Conservation (phyloP, 2,113 vertebrate genomes). For the Engystomops pustulosus region DNA sequence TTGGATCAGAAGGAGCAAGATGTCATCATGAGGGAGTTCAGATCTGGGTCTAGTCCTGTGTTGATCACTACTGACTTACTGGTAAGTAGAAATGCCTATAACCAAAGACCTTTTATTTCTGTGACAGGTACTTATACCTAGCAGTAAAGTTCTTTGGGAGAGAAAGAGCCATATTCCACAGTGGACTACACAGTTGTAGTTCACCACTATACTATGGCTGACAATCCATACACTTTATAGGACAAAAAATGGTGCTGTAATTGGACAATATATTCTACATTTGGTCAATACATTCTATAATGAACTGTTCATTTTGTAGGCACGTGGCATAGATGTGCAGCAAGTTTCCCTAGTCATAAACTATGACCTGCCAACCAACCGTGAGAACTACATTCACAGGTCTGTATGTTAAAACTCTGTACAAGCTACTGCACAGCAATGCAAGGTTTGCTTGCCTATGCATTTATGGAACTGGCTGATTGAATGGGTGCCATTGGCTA, state of each 20-base stretch:
- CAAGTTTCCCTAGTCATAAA: constrained; percentile 98
- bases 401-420: constrained; percentile 72
- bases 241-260: too few species aligned
- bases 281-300: too few species aligned
- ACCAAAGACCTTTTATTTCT: constrained; percentile 69
- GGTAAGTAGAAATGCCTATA: constrained; percentile 73
- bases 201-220: constrained; percentile 78
- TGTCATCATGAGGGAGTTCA: constrained; percentile 97
- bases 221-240: too few species aligned
- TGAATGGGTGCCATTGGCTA: too few species aligned
- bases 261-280: too few species aligned
- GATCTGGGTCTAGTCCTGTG: constrained; percentile 94
- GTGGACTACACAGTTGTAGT: constrained; percentile 77
- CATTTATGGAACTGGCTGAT: too few species aligned
- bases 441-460: too few species aligned
- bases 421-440: too few species aligned
- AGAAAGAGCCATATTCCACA: constrained; percentile 83
- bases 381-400: constrained; percentile 99
- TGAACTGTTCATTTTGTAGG: constrained; percentile 72
- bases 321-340: constrained; percentile 98
- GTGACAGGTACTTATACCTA: constrained; percentile 73
- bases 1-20: constrained; percentile 99
- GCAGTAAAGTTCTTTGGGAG: constrained; percentile 79
- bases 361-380: constrained; percentile 98
- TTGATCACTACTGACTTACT: constrained; percentile 97